Evolutionary conservation across 2,113 vertebrate species (phyloP).

Genomic region (Stegostoma tigrinum): DNA sequence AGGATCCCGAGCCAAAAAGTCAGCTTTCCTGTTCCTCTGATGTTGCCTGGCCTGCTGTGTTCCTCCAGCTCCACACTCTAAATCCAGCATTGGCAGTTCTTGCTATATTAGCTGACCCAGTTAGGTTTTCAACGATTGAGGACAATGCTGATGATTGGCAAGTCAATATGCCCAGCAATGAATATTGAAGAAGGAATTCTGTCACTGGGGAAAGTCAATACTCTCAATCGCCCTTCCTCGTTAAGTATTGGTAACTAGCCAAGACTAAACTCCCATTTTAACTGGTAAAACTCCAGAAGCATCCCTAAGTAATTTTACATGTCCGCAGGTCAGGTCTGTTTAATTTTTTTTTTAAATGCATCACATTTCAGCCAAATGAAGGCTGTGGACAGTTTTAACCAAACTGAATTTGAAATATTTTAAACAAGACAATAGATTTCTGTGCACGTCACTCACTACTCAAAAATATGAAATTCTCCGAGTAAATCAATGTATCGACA

Average conservation of each 20-base stretch:
- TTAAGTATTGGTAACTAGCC: background rate
- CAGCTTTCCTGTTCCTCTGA: no score
- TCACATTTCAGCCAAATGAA: background rate
- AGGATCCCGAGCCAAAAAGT: no score
- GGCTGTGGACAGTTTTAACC: background rate
- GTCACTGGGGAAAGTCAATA: background rate
- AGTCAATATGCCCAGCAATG: background rate
- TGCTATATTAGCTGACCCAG: background rate
- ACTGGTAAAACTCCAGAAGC: background rate
- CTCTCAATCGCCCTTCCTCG: background rate
- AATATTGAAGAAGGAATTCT: background rate
- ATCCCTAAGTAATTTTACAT: background rate
- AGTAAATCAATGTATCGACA: background rate
- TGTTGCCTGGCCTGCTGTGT: no score
- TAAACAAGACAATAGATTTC: background rate
- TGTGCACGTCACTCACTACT: background rate
- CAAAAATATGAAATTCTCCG: conserved; percentile 10
- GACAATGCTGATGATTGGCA: background rate
- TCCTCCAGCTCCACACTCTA: no score
- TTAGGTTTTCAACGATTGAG: background rate
- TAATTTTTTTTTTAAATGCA: background rate
- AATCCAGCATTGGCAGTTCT: no score
- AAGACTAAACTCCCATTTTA: background rate
- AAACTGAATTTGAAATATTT: background rate
- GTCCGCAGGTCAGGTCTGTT: background rate